Base-by-base conservation (phyloP, 1,140 invertebrate species). In the Sycophila sp. region DNA sequence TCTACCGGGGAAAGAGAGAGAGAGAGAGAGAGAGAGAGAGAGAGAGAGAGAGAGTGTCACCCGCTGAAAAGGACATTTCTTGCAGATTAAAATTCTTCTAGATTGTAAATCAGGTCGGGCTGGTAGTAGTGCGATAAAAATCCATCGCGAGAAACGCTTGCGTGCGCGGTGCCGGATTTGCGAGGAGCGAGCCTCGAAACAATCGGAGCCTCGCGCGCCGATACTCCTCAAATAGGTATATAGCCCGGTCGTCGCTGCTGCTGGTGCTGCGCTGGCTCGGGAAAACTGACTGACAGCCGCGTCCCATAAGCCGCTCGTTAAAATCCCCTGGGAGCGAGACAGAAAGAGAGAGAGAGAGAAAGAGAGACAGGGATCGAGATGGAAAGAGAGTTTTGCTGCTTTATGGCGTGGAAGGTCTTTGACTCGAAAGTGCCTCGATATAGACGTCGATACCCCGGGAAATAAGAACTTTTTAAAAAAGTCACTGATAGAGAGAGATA, bases 291-390 rank as follows among this genome's bases (percentile, higher is more conserved):
- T 65, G 62, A 65, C 62, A 65, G 62, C 32, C 34, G 32, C 34
- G 34, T 65, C 47, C 47, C 49, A 40, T 65, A 65, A 65, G 62
- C 47, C 47, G 45, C 62, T 65, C 62, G 62, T 65, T 65, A 53
- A 65, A 53, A 40, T 53, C 47, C 62, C 62, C 28, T 28, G 42
- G 22, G 26, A 34, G 15, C n/a, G 59, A 28, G 60, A 58, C 3
- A 34, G 38, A 28, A 4, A 45, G 32, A 53, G 45, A 40, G 3
- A 45, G 59, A n/a, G 11, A 62, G 38, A 45, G 36, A 3, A 10
- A 38, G 38, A 19, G 19, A 38, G 15, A 10, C 6, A 58, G n/a
- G 28, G 49, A 26, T 2, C 15, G 15, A 51, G 49, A 26, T 2
- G n/a, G 15, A 32, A n/a, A 28, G 32, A 8, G 22, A 40, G 34